Base-by-base conservation (phyloP, 92 coral and sea anemone species). In the Zoanthus sociatus region DNA sequence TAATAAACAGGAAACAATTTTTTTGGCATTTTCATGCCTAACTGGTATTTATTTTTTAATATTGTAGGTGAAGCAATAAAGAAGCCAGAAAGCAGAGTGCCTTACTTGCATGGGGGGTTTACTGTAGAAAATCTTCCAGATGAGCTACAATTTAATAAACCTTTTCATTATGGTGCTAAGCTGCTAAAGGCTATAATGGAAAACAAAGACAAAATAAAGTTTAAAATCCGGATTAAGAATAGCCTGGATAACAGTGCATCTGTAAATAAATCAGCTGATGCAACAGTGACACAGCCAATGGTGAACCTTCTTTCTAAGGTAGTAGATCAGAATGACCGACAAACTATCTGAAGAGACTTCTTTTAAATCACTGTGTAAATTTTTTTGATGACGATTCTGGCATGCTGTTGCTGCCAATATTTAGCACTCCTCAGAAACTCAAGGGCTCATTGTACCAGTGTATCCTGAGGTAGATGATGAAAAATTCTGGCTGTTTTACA, bases 401-500 rank as follows among this genome's bases (percentile, higher is more conserved):
- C 21, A 69, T 71, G 93, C 90, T 37, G 84, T 88, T 77, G 91
- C 91, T 70, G 87, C 87, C 44, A 91, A 88, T 44, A 88, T 88
- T 21, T 51, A 64, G 15, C 45, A n/a, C 51, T 44, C 84, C 58
- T 82, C 90, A 9, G 78, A 87, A 78, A 66, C 77, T 33, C 86
- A 83, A 79, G 93, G 93, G 58, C 73, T 90, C 18, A 90, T 92
- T 47, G 86, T 92, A 31, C 89, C 94, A 50, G 82, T 90, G 20
- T 93, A 91, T 54, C 83, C 94, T 15, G 88, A 81, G 48, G 9
- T 88, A 33, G 84, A 81, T 21, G 93, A 90, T 76, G 89, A 88
- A 71, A 37, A 48, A 47, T 93, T 55, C 70, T 93, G 95, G 95
- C 95, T 93, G 13, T 93, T 93, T 74, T 93, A 93, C 86, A 81